phyloP scores from a whole-genome alignment of 2,113 vertebrate species.

The Camelus dromedarius region DNA sequence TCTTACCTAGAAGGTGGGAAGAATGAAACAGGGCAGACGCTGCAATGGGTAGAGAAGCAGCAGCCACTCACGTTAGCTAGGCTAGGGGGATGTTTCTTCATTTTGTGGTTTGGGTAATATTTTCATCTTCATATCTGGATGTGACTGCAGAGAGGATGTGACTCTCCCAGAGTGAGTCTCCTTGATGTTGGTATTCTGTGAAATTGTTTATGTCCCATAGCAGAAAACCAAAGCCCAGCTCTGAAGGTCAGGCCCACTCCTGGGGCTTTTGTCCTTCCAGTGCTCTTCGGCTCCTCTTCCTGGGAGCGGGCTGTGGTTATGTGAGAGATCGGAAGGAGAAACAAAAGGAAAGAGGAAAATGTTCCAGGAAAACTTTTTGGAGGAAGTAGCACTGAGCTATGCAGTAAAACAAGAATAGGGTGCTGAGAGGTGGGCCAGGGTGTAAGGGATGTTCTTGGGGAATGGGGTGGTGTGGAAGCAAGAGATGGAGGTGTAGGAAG shows the following conservation, averaged over 20 bases:
- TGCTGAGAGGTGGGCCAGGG: background rate
- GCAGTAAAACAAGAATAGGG: background rate
- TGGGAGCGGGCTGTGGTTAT: background rate
- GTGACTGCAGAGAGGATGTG: background rate
- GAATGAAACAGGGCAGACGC: background rate
- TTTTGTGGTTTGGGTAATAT: conserved; percentile 13
- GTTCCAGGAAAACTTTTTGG: conserved; percentile 35
- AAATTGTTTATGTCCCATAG: background rate
- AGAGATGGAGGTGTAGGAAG: conserved; percentile 18
- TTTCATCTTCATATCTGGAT: background rate
- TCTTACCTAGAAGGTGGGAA: background rate
- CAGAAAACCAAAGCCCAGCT: background rate
- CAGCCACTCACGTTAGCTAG: too few species aligned
- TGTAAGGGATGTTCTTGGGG: background rate
- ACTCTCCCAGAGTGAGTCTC: too few species aligned
- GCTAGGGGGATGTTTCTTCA: background rate
- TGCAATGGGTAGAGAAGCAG: background rate
- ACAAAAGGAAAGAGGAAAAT: conserved; percentile 24
- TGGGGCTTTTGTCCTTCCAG: background rate
- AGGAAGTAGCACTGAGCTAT: background rate
- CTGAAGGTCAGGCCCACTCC: background rate
- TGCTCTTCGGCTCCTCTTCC: background rate
- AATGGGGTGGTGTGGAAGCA: background rate
- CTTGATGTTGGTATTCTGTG: background rate
- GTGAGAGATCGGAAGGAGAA: conserved; percentile 4